A percentile compares a stretch with the other conserved stretches of the same genome.
Evolutionary conservation across 1,140 invertebrate genomes (phyloP).

Genomic region (Pogonomyrmex californicus): DNA sequence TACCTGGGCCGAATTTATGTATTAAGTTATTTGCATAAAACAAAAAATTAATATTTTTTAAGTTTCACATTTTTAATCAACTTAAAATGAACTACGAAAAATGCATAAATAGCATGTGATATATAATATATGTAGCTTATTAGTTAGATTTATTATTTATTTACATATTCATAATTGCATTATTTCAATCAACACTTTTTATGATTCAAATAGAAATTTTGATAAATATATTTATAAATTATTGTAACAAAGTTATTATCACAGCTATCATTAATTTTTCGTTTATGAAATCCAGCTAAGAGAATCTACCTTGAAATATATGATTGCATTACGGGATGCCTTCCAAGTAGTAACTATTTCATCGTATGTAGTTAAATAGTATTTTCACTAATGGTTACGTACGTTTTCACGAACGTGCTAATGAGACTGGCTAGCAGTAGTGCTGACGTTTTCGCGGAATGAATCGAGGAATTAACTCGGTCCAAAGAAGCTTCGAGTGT

Average conservation of each 20-base stretch:
- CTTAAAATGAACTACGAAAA: neutral
- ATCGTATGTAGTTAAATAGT: conserved; percentile 1
- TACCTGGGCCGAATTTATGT: neutral
- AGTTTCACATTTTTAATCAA: neutral
- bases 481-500: conserved; percentile 53
- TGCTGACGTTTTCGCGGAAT: conserved; percentile 38
- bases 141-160: neutral
- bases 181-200: neutral
- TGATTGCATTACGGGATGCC: neutral
- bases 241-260: neutral
- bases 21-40: neutral
- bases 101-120: neutral
- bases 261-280: neutral
- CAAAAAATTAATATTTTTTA: conserved; percentile 1
- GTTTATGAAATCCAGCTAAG: neutral
- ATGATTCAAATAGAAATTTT: conserved; percentile 4
- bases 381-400: conserved; percentile 3
- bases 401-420: conserved; percentile 43
- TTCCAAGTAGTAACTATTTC: conserved; percentile 32
- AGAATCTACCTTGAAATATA: neutral
- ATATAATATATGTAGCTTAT: neutral
- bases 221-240: neutral
- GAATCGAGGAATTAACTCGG: conserved; percentile 56
- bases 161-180: neutral
- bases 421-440: conserved; percentile 36